Evolutionary conservation across 2,797 vertebrate species (phyloP).

Genomic region (Melanotaenia nigrans): DNA sequence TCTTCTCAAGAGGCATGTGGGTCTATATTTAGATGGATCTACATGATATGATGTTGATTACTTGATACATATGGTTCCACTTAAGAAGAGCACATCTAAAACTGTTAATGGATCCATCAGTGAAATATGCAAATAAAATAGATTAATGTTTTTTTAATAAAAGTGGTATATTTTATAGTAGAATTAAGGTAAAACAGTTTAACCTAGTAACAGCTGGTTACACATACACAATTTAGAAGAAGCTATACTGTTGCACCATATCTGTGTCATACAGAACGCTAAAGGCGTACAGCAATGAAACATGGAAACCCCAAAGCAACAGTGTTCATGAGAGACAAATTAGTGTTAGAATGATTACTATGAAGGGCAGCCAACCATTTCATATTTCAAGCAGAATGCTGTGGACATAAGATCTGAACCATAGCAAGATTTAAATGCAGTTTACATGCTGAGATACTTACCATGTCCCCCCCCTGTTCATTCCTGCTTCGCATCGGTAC

Average conservation of each 20-base stretch:
- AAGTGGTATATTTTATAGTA: constrained; percentile 30
- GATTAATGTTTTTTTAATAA: background rate
- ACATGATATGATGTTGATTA: constrained; percentile 6
- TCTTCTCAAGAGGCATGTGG: background rate
- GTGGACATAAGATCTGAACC: constrained; percentile 53
- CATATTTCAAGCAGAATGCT: constrained; percentile 56
- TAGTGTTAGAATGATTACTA: constrained; percentile 74
- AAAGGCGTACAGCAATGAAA: constrained; percentile 61
- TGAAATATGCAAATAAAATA: background rate
- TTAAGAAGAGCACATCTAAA: background rate
- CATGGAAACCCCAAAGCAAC: constrained; percentile 63
- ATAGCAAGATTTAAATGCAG: constrained; percentile 55
- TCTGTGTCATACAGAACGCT: constrained; percentile 65
- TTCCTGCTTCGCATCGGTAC: constrained; percentile 16
- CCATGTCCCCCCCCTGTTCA: background rate
- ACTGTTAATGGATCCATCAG: background rate
- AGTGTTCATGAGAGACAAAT: constrained; percentile 73
- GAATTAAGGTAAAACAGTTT: constrained; percentile 23
- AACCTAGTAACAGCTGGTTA: constrained; percentile 15
- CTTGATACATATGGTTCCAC: background rate
- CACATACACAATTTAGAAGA: constrained; percentile 17
- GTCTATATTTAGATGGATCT: background rate
- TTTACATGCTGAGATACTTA: constrained; percentile 33
- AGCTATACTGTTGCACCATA: constrained; percentile 23
- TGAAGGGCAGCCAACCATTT: constrained; percentile 63